Base-by-base conservation (phyloP, 2,797 vertebrate species). In the Hylomyscus alleni region DNA sequence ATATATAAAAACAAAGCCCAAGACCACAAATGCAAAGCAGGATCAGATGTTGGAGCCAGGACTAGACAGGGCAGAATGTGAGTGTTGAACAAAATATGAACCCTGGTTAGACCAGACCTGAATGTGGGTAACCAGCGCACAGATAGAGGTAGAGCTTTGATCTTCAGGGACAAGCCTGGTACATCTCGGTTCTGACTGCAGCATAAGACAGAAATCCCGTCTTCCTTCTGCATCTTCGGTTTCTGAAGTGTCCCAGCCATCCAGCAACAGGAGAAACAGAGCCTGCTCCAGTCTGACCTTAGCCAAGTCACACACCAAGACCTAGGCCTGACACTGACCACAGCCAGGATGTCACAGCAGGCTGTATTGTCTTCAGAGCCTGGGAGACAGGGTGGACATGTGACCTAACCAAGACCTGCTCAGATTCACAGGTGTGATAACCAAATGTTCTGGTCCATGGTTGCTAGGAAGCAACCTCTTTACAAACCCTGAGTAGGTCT, bases 401-500 rank as follows among this genome's bases (percentile, higher is more conserved):
- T 37, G 47, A 50, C 62, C 17, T n/a, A 29, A 60, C 24, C n/a
- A 73, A 17, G 19, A 24, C 6, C 15, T 19, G 29, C 12, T 22
- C 31, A 14, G 0, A 4, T 19, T 56, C 44, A 2, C 44, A 52
- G n/a, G 50, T 47, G 34, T 6, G 6, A 37, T 31, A 20, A 31
- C 14, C 7, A n/a, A 7, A 24, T 3, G 9, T 0, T 0, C 62
- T 87, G 67, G 24, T 9, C n/a, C 15, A n/a, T 56, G 85, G 50
- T 17, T 73, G 54, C 54, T 34, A 26, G 29, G 73, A 75, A 62
- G 58, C 56, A 15, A 0, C 7, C 1, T 0, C 15, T 22, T 20
- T 0, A 9, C 20, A 14, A n/a, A 29, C 0, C 8, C 8, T 4
- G 10, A 19, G 3, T 2, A 24, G 20, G 1, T 7, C 31, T 13